These are phyloP conservation scores for Episyrphus balteatus DNA, from an alignment of 1,140 invertebrate species.

Conservation along the genomic window DNA sequence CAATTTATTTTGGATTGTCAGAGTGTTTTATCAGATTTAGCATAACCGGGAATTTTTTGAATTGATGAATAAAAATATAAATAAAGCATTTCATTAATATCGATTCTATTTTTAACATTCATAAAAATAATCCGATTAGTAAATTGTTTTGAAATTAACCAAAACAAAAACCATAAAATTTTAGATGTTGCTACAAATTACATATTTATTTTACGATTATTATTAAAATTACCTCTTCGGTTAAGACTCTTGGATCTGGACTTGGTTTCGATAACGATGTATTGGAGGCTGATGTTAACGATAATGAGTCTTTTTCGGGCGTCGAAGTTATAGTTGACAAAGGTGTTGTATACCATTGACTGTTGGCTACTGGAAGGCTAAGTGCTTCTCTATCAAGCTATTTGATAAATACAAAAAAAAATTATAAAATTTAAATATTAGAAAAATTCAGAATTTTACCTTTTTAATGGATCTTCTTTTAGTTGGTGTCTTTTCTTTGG, in stretches of 20 bases:
- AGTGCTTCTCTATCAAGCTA: slow-evolving; percentile 26
- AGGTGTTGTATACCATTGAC: slow-evolving; percentile 34
- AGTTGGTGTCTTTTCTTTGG: slow-evolving; percentile 30
- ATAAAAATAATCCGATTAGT: no score
- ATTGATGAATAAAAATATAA: no score
- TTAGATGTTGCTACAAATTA: no score
- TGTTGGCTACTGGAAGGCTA: slow-evolving; percentile 27
- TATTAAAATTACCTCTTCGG: slow-evolving; percentile 24
- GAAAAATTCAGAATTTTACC: slow-evolving; percentile 12
- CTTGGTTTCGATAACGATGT: slow-evolving; percentile 25
- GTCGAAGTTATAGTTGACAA: slow-evolving; percentile 30
- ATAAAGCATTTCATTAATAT: no score
- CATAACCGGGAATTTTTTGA: no score
- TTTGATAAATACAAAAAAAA: background rate
- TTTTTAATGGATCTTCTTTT: slow-evolving; percentile 33
- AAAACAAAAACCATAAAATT: no score
- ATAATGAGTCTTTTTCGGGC: slow-evolving; percentile 27
- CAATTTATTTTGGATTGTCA: no score
- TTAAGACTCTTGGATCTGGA: slow-evolving; percentile 30
- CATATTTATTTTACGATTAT: no score
- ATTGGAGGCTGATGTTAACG: slow-evolving; percentile 25
- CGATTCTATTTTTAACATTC: no score
- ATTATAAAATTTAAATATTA: slow-evolving; percentile 1
- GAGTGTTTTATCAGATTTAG: no score
- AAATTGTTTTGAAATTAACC: no score